phyloP scores from a whole-genome alignment of 2,888 invertebrate genomes.

The Minunthozetes semirufus region DNA sequence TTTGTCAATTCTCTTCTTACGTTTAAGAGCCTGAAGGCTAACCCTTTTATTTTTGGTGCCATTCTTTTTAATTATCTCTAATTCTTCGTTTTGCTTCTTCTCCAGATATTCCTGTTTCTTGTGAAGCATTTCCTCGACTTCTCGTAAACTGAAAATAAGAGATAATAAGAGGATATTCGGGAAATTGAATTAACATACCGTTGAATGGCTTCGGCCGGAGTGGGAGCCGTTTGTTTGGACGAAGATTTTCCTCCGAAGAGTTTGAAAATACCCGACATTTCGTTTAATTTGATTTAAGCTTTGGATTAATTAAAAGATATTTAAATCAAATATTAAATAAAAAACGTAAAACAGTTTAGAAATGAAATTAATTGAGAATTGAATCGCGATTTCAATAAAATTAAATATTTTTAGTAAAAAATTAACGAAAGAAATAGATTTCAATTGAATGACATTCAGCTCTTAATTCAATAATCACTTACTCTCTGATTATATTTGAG shows the following conservation, averaged over 20 bases:
- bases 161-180: background rate
- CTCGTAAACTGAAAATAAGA: conserved; percentile 27
- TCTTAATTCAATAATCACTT: too few relatives aligned
- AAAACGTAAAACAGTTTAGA: too few relatives aligned
- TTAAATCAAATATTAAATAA: background rate
- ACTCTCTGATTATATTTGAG: too few relatives aligned
- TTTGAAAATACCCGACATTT: conserved; percentile 37
- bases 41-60: conserved; percentile 51
- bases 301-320: background rate
- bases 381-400: too few relatives aligned
- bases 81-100: conserved; percentile 37
- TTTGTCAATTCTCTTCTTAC: conserved; percentile 95
- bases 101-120: conserved; percentile 39
- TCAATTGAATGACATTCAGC: too few relatives aligned
- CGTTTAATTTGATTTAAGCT: background rate
- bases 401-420: too few relatives aligned
- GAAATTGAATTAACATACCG: background rate
- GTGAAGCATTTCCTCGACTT: conserved; percentile 37
- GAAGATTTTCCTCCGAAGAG: conserved; percentile 34
- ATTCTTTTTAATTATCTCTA: conserved; percentile 37
- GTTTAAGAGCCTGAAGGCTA: conserved; percentile 89
- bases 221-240: conserved; percentile 32
- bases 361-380: too few relatives aligned
- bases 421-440: too few relatives aligned
- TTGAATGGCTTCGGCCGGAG: conserved; percentile 38